Evolutionary conservation across 2,113 vertebrate species (phyloP).

Genomic region (Microcebus tavaratra): DNA sequence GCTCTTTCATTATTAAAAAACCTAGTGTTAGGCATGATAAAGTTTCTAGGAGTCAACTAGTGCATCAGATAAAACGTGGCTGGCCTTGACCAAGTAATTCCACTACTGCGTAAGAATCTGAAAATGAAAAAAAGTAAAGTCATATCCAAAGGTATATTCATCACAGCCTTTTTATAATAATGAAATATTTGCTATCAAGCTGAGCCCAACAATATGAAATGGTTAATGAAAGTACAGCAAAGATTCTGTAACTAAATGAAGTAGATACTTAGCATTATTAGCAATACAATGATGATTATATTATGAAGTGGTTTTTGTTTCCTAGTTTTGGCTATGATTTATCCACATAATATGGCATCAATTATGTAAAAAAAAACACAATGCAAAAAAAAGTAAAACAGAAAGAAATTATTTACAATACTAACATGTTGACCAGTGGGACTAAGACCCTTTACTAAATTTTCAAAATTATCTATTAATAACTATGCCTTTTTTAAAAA

Average conservation of each 20-base stretch:
- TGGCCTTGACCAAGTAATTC: slow-evolving; percentile 5
- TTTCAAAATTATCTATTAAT: not conserved
- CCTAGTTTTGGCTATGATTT: not conserved
- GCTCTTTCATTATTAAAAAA: slow-evolving; percentile 26
- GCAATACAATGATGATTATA: not conserved
- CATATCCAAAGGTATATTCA: not conserved
- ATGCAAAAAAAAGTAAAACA: not conserved
- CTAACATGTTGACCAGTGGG: not conserved
- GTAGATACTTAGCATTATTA: not conserved
- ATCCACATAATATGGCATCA: not conserved
- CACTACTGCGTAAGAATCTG: not conserved
- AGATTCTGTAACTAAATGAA: not conserved
- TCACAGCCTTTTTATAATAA: not conserved
- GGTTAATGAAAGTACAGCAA: not conserved
- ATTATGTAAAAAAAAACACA: not conserved
- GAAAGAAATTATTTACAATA: not conserved
- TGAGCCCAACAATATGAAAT: not conserved
- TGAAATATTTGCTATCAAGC: not conserved
- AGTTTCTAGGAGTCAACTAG: not conserved
- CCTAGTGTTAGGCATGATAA: not conserved
- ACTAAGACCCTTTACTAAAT: not conserved
- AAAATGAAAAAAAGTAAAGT: not conserved
- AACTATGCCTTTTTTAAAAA: not conserved
- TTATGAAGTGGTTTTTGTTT: not conserved
- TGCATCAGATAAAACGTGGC: slow-evolving; percentile 27